These are phyloP conservation scores for Scrobipalpa costella DNA, from an alignment of 2,888 invertebrate species.

Conservation along the genomic window DNA sequence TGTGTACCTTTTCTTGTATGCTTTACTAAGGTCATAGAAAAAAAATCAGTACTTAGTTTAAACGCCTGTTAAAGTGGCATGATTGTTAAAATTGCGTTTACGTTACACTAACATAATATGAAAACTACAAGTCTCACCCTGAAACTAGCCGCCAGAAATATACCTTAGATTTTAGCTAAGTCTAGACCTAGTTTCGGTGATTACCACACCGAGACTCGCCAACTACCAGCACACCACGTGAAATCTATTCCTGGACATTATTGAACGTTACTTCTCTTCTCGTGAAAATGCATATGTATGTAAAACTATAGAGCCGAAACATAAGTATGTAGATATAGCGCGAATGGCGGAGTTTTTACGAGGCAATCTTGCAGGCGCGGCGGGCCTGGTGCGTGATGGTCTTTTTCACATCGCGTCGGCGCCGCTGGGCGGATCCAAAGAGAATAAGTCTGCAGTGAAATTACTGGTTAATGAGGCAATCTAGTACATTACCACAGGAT, in stretches of 20 bases:
- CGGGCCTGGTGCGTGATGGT: conserved; percentile 54
- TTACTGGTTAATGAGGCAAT: neutral
- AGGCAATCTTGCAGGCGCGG: conserved; percentile 68
- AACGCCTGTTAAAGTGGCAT: too few species aligned
- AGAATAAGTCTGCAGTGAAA: conserved; percentile 32
- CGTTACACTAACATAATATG: too few species aligned
- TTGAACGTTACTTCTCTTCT: neutral
- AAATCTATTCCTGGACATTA: conserved; percentile 10
- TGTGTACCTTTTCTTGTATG: too few species aligned
- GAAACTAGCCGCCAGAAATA: conserved; percentile 21
- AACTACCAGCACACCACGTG: neutral
- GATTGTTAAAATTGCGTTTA: too few species aligned
- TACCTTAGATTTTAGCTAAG: neutral
- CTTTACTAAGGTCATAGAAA: too few species aligned
- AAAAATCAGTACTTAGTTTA: too few species aligned
- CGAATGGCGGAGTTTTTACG: conserved; percentile 57
- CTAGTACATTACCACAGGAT: too few species aligned
- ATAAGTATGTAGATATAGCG: conserved; percentile 9
- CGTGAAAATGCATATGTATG: neutral
- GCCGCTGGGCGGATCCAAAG: conserved; percentile 46
- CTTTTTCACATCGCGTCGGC: conserved; percentile 67
- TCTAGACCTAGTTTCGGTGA: conserved; percentile 17
- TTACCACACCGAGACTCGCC: neutral
- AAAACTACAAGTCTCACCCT: too few species aligned
- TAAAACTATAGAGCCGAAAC: neutral